Evolutionary conservation across 2,888 invertebrate genomes (phyloP), one percentile per base, ranked within the genome.

Genomic region (Agriopis aurantiaria): DNA sequence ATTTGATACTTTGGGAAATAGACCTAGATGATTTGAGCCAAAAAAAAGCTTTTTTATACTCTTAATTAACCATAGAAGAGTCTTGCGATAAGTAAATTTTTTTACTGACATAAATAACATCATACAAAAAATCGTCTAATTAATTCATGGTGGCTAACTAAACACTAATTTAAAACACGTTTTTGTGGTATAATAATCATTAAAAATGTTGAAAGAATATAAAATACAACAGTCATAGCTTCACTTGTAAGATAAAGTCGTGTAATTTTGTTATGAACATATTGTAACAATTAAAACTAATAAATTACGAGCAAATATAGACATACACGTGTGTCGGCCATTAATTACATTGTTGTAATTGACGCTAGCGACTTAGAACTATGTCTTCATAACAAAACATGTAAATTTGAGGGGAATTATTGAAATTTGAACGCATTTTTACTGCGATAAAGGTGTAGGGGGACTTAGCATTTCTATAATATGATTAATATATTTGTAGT

Each of bases 311-410:
- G 49, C 63, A 61, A 67, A 71, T 73, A 72, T 71, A 74, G 70
- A 67, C 64, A 52, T 56, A 67, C 72, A 72, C 65, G 74, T 80
- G 79, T 79, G 58, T 66, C 75, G 73, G 74, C 73, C 60, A 68
- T 65, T 75, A 69, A 66, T 63, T 61, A 75, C 72, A 74, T 73
- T 78, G 78, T 76, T 10, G 48, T 65, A 46, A 65, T 65, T 43
- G 46, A 61, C 58, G 59, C 43, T 51, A 46, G 40, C 23, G 2
- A 53, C 8, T 40, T 51, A 17, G 56, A 56, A 55, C 59, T 7
- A 10, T 64, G 14, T 64, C 56, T 8, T n/a, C 52, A 0, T 61
- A 41, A 11, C 8, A 41, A 43, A 62, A n/a, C 1, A 51, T 14
- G 5, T 4, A 14, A 6, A 7, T 43, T 8, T 43, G 7, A 14